Conservation (phyloP, 2,888 invertebrate species). For the Artemia sinica region DNA sequence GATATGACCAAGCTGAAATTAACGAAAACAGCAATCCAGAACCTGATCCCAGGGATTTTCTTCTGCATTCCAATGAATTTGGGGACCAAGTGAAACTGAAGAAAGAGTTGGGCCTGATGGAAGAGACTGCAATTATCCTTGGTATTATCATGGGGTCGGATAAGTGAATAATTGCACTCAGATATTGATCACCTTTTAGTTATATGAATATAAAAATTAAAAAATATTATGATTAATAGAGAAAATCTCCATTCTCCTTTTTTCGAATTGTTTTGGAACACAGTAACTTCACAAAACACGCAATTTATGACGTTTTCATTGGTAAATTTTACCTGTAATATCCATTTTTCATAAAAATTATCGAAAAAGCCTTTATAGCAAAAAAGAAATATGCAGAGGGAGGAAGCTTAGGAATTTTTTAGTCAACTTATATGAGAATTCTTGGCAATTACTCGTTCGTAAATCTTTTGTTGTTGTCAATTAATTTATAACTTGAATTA, state of each 20-base stretch:
- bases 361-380: no score
- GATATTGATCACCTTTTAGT: conserved; percentile 14
- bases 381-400: no score
- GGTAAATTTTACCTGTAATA: background rate
- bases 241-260: background rate
- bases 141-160: conserved; percentile 88
- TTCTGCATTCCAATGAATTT: no score
- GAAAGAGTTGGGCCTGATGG: conserved; percentile 69
- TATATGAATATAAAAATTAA: conserved; percentile 16
- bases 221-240: background rate
- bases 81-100: conserved; percentile 41
- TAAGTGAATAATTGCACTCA: conserved; percentile 27
- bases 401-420: no score
- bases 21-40: no score
- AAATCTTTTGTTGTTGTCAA: no score
- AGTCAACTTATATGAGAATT: no score
- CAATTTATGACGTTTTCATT: background rate
- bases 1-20: no score
- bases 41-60: no score
- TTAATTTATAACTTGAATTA: no score
- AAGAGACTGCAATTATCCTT: conserved; percentile 81
- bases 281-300: background rate
- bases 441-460: no score
- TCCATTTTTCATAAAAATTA: background rate
- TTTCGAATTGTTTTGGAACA: background rate